Evolutionary conservation across 92 coral and sea anemone genomes (phyloP), one percentile per base, ranked within the genome.

Genomic region (Porites lobata): DNA sequence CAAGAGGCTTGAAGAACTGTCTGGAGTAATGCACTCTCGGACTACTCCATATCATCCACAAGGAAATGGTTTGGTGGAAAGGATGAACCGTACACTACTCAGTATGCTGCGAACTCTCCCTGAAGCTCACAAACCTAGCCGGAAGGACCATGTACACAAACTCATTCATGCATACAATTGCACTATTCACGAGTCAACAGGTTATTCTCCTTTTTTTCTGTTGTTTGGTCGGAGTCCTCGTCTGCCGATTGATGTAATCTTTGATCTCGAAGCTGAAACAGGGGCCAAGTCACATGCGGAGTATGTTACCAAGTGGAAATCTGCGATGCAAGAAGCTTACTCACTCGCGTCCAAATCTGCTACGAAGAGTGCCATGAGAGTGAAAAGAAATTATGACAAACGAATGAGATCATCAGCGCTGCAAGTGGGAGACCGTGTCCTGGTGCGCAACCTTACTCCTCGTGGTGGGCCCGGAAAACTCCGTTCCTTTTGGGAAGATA

Each of bases 131-230:
- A 92, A 85, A 73, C 19, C 88, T 47, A 75, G 73, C 71, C 89
- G 95, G 93, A 92, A 92, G 72, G 92, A 82, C 70, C 90, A 89
- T 71, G 69, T 79, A 29, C 85, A 85, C 70, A 85, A 90, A 32
- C 86, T 85, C 62, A 85, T 72, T 68, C 90, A 90, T 85, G 93
- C 87, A 59, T 90, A 90, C 69, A 89, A 89, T 63, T 89, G 85
- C 38, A 89, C 87, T 70, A 63, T 70, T 50, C 93, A 90, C 64
- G 87, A 79, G 83, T 72, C 90, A 19, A 90, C 93, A 50, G 82
- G 86, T 50, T 85, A 85, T 53, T 85, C 90, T 24, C 90, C 93
- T 3, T 90, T 90, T 50, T 78, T 53, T 70, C 82, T 85, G 65
- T 76, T 90, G 26, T 84, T 90, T 83, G 90, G 93, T 43, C 65